Evolutionary conservation across 1,140 invertebrate species (phyloP).

Genomic region (Trypoxylus dichotomus): DNA sequence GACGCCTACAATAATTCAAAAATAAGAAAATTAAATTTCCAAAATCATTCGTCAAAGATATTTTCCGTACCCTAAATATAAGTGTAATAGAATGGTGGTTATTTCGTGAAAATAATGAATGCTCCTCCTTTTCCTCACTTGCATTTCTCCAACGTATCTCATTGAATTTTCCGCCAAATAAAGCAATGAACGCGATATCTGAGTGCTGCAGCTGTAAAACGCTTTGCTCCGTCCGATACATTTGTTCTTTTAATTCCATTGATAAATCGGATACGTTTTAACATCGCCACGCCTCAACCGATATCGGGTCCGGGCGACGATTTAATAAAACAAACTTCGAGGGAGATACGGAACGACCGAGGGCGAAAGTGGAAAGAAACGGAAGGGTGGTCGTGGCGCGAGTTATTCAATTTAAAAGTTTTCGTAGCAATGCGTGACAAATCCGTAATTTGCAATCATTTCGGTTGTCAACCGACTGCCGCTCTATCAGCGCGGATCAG

Average conservation of each 20-base stretch:
- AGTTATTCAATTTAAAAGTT: slow-evolving; percentile 46
- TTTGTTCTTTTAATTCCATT: slow-evolving; percentile 11
- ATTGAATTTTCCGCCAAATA: background rate
- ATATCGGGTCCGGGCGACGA: slow-evolving; percentile 32
- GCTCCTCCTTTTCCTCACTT: too few relatives aligned
- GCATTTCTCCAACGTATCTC: background rate
- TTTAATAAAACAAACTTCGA: slow-evolving; percentile 45
- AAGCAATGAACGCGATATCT: background rate
- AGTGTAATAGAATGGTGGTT: too few relatives aligned
- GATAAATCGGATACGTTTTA: background rate
- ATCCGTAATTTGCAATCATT: slow-evolving; percentile 45
- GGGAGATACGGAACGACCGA: background rate
- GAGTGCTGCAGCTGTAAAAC: background rate
- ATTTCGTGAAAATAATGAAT: too few relatives aligned
- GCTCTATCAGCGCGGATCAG: slow-evolving; percentile 11
- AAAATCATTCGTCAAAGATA: too few relatives aligned
- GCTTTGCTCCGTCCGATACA: background rate
- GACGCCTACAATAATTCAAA: too few relatives aligned
- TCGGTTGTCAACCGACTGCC: slow-evolving; percentile 17
- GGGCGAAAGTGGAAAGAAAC: slow-evolving; percentile 9
- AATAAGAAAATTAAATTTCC: too few relatives aligned
- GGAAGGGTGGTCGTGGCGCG: slow-evolving; percentile 9
- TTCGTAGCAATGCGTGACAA: slow-evolving; percentile 43
- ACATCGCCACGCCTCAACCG: background rate
- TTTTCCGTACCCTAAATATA: too few relatives aligned